Conservation (phyloP, 2,797 vertebrate genomes). For the Morus bassanus region DNA sequence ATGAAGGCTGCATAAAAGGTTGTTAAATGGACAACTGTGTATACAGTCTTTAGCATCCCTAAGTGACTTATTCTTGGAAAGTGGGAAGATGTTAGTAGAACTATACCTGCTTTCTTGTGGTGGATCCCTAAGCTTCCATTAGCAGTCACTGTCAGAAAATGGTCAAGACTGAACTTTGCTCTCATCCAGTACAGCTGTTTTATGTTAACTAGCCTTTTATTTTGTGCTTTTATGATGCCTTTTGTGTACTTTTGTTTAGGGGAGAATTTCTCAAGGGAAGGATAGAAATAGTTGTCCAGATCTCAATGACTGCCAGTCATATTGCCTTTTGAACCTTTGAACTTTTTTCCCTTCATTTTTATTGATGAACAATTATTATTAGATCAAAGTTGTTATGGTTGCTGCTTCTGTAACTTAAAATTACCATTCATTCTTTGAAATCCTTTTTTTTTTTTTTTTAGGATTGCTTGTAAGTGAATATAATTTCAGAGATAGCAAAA, state of each 20-base stretch:
- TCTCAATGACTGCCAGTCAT: neutral
- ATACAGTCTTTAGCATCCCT: neutral
- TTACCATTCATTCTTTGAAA: neutral
- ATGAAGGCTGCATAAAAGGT: neutral
- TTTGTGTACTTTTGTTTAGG: neutral
- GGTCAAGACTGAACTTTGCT: neutral
- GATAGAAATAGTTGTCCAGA: neutral
- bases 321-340: neutral
- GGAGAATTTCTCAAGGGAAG: neutral
- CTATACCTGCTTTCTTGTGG: rapidly evolving
- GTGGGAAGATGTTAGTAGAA: neutral
- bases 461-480: neutral
- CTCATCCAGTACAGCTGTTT: neutral
- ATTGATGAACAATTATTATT: neutral
- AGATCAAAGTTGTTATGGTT: neutral
- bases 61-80: neutral
- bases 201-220: neutral
- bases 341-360: neutral
- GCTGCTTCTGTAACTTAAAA: neutral
- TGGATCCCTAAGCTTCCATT: neutral
- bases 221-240: neutral
- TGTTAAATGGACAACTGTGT: neutral
- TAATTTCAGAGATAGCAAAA: neutral
- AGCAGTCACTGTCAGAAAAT: neutral
- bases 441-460: neutral